Base-by-base conservation (phyloP, 2,113 vertebrate genomes). In the Coptodon rendalli region DNA sequence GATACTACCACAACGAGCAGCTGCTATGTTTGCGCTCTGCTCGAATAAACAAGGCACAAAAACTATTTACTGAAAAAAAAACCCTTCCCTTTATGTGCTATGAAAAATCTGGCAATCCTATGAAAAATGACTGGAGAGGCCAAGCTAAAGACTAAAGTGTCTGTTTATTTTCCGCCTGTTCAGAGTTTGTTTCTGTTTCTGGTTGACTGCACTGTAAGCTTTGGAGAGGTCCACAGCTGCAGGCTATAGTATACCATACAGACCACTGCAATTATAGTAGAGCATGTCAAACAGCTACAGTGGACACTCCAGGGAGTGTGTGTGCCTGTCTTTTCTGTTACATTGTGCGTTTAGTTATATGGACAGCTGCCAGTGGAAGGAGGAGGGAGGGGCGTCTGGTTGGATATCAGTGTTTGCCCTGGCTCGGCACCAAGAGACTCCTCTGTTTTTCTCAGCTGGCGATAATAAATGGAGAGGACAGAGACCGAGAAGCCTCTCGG, bases 371-470 rank as follows among this genome's bases (percentile, higher is more conserved):
- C 94, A 95, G 89, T 89, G 81, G 87, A 91, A 81, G 89, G 88
- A 81, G 83, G 85, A 90, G 84, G 50, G 90, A 80, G 85, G 57
- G 61, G 92, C 80, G 59, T 68, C 61, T 79, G 85, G 89, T 87
- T 92, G 91, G 91, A 90, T 94, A 94, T 93, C 93, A 93, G 68
- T 94, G 92, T 95, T 95, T 95, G 90, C 86, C 89, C 92, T 95
- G 95, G 93, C 91, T 59, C 31, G 0, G 5, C 6, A 86, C 92
- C 95, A 94, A 85, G 88, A 86, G 84, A 81, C 89, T 92, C 71
- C 84, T 93, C 86, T 88, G 92, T 92, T 95, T 95, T 91, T 85
- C 91, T 93, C 89, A 92, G 90, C 89, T 91, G 91, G 85, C 31
- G 84, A 92, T 90, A 88, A 95, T 89, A 94, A 92, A 93, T 82